A percentile compares a stretch with the other conserved stretches of the same genome.
Evolutionary conservation across 2,113 vertebrate species (phyloP).

Genomic region (Takifugu flavidus): DNA sequence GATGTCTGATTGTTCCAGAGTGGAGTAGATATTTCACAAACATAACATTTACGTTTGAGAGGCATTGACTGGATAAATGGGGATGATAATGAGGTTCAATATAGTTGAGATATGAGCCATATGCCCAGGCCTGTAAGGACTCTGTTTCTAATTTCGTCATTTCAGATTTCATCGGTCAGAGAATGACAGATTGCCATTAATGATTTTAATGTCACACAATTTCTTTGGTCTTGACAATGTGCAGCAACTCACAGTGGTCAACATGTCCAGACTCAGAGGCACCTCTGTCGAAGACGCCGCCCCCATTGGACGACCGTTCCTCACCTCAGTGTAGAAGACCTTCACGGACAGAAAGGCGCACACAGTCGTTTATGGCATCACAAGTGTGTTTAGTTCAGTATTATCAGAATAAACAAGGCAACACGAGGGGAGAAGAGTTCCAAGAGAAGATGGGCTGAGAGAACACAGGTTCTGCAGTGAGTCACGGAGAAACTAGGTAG

Average conservation of each 20-base stretch:
- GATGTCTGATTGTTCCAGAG: no score
- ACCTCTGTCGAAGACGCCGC: slow-evolving; percentile 72
- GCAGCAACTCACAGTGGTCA: slow-evolving; percentile 77
- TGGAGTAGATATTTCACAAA: no score
- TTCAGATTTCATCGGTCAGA: no score
- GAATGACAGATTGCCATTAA: no score
- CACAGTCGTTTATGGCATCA: neutral
- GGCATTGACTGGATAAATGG: no score
- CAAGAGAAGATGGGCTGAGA: slow-evolving; percentile 31
- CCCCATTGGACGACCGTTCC: slow-evolving; percentile 64
- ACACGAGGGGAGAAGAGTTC: slow-evolving; percentile 10
- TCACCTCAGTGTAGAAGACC: slow-evolving; percentile 88
- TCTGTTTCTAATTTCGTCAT: no score
- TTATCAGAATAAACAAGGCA: slow-evolving; percentile 1
- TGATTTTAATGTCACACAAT: no score
- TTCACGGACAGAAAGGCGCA: slow-evolving; percentile 3
- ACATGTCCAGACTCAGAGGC: slow-evolving; percentile 77
- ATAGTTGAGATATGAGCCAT: no score
- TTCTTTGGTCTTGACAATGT: neutral
- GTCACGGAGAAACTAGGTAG: slow-evolving; percentile 35
- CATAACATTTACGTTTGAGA: no score
- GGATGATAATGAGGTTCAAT: no score
- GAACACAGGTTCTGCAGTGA: slow-evolving; percentile 25
- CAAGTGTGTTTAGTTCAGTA: neutral
- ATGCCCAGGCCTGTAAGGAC: no score